A percentile compares a stretch with the other conserved stretches of the same genome.
Conservation (phyloP, 2,888 invertebrate species). For the Salticus scenicus region DNA sequence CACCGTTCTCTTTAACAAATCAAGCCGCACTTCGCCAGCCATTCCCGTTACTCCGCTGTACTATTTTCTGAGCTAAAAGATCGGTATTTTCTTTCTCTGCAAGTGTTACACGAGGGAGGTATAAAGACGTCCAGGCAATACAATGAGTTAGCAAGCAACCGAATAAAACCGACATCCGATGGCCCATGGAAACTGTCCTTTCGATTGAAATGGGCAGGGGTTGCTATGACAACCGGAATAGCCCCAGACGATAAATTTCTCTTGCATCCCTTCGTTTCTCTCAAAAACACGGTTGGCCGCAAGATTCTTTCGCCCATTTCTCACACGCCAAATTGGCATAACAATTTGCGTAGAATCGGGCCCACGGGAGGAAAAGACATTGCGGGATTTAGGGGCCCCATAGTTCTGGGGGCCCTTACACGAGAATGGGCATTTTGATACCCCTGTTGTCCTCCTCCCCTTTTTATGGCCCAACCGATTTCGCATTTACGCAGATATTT, state of each 20-base stretch:
- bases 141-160: slow-evolving; percentile 59
- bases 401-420: slow-evolving; percentile 50
- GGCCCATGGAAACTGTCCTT: slow-evolving; percentile 56
- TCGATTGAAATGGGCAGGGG: slow-evolving; percentile 35
- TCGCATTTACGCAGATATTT: slow-evolving; percentile 63
- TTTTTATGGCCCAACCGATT: slow-evolving; percentile 19
- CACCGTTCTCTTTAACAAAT: slow-evolving; percentile 5
- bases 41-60: background rate
- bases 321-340: slow-evolving; percentile 69
- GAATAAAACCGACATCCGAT: slow-evolving; percentile 59
- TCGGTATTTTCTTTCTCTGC: slow-evolving; percentile 5
- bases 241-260: slow-evolving; percentile 58
- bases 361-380: slow-evolving; percentile 63
- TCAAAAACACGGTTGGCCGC: slow-evolving; percentile 58
- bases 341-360: slow-evolving; percentile 67
- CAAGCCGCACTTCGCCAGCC: background rate
- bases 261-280: slow-evolving; percentile 10
- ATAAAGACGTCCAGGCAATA: slow-evolving; percentile 57
- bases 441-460: slow-evolving; percentile 7
- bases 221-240: slow-evolving; percentile 64
- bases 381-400: slow-evolving; percentile 59
- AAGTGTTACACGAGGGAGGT: slow-evolving; percentile 58
- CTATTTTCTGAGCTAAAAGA: background rate
- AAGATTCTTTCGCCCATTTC: slow-evolving; percentile 54
- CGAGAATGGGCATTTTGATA: slow-evolving; percentile 62